Conservation (phyloP, 2,797 vertebrate genomes). For the Pseudochaenichthys georgianus region DNA sequence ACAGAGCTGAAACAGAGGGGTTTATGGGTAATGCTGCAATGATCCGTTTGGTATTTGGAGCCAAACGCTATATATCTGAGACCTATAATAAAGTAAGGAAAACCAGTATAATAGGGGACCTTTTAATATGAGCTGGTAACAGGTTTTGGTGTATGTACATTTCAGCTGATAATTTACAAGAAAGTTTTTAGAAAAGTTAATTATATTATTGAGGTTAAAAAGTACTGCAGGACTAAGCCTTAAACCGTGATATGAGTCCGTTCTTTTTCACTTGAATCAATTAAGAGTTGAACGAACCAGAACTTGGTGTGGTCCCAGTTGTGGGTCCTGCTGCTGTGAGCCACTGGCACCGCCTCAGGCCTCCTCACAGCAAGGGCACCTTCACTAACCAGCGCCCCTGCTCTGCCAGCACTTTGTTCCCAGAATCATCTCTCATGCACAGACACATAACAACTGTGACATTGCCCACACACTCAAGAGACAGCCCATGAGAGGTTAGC, state of each 20-base stretch:
- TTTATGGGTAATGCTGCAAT: no score
- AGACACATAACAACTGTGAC: conserved; percentile 48
- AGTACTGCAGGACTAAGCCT: no score
- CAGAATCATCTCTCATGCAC: conserved; percentile 55
- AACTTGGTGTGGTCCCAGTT: conserved; percentile 30
- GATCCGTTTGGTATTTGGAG: no score
- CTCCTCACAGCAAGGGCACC: conserved; percentile 67
- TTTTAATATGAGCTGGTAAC: background rate
- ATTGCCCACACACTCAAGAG: conserved; percentile 48
- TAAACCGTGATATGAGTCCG: no score
- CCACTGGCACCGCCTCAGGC: conserved; percentile 57
- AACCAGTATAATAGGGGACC: no score
- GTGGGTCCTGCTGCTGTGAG: conserved; percentile 44
- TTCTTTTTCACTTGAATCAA: conserved; percentile 6
- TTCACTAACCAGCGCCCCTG: conserved; percentile 42
- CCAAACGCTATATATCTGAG: no score
- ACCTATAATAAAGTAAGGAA: no score
- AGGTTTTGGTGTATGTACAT: background rate
- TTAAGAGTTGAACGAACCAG: conserved; percentile 35
- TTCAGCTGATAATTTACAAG: background rate
- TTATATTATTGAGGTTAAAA: no score
- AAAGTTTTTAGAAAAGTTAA: background rate
- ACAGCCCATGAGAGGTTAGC: conserved; percentile 63
- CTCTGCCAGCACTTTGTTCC: conserved; percentile 59
- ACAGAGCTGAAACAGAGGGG: no score